phyloP scores from a whole-genome alignment of 1,140 invertebrate genomes.

The Chironomus tepperi region DNA sequence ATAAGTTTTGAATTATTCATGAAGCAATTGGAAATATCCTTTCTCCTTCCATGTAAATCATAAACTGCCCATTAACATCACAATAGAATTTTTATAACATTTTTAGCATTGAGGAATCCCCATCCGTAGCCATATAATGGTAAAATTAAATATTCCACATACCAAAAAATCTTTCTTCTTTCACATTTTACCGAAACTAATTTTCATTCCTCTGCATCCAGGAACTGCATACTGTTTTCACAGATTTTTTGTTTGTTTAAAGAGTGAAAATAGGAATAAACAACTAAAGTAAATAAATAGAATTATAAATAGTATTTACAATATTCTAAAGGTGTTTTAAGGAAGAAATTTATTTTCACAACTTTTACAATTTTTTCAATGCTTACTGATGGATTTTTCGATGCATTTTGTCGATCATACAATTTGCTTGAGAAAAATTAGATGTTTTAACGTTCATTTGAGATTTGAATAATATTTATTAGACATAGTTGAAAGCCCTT shows the following conservation, averaged over 20 bases:
- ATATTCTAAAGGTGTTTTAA: conserved; percentile 2
- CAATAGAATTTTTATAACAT: neutral
- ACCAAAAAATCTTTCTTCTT: neutral
- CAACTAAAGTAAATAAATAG: neutral
- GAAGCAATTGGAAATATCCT: no score
- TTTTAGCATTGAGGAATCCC: neutral
- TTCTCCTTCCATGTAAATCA: neutral
- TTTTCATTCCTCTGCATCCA: neutral
- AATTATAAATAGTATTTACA: neutral
- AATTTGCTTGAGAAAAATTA: no score
- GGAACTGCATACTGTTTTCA: conserved; percentile 22
- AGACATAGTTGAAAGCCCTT: no score
- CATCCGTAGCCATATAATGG: neutral
- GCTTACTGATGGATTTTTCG: neutral
- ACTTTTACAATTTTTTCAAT: neutral
- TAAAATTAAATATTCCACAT: conserved; percentile 6
- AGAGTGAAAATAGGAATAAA: neutral
- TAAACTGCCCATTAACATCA: neutral
- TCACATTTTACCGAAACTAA: neutral
- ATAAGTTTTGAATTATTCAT: no score
- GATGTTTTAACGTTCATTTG: no score
- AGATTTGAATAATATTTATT: no score
- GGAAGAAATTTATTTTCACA: conserved; percentile 19
- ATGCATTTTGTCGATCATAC: no score
- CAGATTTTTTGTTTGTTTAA: conserved; percentile 17